phyloP scores from a whole-genome alignment of 2,113 vertebrate species.

The Lepus europaeus region DNA sequence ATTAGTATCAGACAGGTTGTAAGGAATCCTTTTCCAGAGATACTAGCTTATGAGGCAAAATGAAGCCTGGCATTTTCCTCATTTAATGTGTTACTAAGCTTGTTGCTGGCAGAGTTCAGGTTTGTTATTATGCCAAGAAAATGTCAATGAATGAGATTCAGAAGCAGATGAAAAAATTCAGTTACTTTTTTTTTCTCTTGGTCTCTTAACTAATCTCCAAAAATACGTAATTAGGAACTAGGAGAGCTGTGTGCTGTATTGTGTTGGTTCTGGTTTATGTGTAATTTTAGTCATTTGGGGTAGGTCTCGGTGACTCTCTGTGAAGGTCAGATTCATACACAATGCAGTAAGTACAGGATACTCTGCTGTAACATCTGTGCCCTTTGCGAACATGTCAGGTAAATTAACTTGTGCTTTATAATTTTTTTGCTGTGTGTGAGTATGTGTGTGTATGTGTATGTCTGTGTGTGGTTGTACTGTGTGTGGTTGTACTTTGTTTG shows the following conservation, averaged over 20 bases:
- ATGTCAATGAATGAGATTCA: neutral
- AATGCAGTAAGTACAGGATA: neutral
- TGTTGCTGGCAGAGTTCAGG: neutral
- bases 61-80: constrained; percentile 51
- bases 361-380: constrained; percentile 33
- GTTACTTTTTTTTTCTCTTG: constrained; percentile 9
- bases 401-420: constrained; percentile 39
- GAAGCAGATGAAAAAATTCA: constrained; percentile 28
- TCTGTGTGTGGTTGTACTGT: neutral
- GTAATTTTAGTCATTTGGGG: constrained; percentile 4
- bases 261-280: neutral
- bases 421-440: constrained; percentile 26
- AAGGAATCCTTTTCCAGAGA: constrained; percentile 31
- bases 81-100: constrained; percentile 50
- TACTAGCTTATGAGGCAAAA: constrained; percentile 33
- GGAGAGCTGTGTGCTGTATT: neutral
- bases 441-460: neutral
- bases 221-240: neutral
- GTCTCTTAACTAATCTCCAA: neutral
- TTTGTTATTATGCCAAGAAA: neutral
- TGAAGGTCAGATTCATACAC: neutral
- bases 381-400: constrained; percentile 32
- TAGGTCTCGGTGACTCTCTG: neutral
- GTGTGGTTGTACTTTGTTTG: neutral
- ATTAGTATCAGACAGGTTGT: constrained; percentile 27